Percentiles rank a stretch among this genome's conserved stretches.
These are phyloP conservation scores for Heliconius melpomene DNA, from an alignment of 1,140 invertebrate species.

Conservation along the genomic window DNA sequence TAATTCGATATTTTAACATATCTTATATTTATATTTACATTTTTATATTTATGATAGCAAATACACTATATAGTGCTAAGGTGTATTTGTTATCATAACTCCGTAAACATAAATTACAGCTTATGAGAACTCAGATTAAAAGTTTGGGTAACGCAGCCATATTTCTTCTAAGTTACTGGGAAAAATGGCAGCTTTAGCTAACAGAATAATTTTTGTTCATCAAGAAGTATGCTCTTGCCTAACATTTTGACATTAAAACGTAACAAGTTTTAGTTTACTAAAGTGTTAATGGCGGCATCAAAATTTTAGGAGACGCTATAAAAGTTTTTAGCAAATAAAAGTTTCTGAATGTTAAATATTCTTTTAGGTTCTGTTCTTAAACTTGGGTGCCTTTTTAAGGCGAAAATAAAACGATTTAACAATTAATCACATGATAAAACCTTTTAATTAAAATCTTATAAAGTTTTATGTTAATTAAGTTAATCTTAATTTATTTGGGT, in stretches of 20 bases:
- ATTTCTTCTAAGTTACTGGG: background rate
- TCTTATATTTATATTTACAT: too few relatives aligned
- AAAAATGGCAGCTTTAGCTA: background rate
- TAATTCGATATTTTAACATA: too few relatives aligned
- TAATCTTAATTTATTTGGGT: too few relatives aligned
- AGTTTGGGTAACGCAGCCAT: background rate
- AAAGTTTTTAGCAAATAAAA: background rate
- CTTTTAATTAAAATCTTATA: background rate
- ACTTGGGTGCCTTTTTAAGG: background rate
- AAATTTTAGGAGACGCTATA: background rate
- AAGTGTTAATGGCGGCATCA: background rate
- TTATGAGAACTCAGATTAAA: background rate
- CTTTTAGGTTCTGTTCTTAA: background rate
- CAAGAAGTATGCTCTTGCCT: background rate
- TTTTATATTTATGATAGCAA: background rate
- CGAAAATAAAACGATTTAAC: background rate
- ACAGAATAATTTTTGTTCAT: background rate
- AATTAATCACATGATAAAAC: background rate
- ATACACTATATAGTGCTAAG: background rate
- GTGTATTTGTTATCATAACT: background rate
- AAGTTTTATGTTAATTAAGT: too few relatives aligned
- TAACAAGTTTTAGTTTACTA: background rate
- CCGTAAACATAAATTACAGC: background rate
- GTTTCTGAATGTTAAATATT: background rate
- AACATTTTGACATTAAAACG: background rate